These are phyloP conservation scores for Acleris holmiana DNA, from an alignment of 2,888 invertebrate genomes.

Conservation along the genomic window DNA sequence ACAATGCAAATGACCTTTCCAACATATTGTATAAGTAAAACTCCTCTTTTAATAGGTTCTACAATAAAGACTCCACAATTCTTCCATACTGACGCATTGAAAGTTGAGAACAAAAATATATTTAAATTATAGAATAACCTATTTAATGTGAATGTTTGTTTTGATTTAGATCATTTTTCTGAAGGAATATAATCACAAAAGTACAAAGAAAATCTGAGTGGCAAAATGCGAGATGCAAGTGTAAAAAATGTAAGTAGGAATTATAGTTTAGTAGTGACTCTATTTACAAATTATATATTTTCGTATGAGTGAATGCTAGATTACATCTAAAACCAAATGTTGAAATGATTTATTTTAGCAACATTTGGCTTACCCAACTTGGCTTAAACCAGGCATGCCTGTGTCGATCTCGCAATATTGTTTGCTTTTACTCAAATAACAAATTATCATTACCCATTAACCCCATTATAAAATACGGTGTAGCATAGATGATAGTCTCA, in stretches of 20 bases:
- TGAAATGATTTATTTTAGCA: slow-evolving; percentile 3
- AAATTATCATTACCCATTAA: slow-evolving; percentile 15
- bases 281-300: slow-evolving; percentile 33
- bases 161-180: slow-evolving; percentile 67
- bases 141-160: slow-evolving; percentile 67
- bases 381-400: slow-evolving; percentile 12
- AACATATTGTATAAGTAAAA: background rate
- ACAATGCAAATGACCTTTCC: background rate
- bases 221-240: slow-evolving; percentile 56
- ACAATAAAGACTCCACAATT: background rate
- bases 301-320: slow-evolving; percentile 18
- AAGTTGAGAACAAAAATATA: slow-evolving; percentile 37
- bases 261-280: slow-evolving; percentile 26
- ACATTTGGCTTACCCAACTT: slow-evolving; percentile 11
- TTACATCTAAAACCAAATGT: slow-evolving; percentile 3
- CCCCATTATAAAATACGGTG: slow-evolving; percentile 18
- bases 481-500: background rate
- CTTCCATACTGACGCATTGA: too few relatives aligned
- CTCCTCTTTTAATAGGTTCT: slow-evolving; percentile 3
- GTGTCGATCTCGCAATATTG: slow-evolving; percentile 3
- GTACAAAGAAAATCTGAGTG: slow-evolving; percentile 64
- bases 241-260: slow-evolving; percentile 64
- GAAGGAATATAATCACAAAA: slow-evolving; percentile 69
- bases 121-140: slow-evolving; percentile 44
- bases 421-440: slow-evolving; percentile 19